phyloP scores from a whole-genome alignment of 2,888 invertebrate species.

The Stenurella melanura region DNA sequence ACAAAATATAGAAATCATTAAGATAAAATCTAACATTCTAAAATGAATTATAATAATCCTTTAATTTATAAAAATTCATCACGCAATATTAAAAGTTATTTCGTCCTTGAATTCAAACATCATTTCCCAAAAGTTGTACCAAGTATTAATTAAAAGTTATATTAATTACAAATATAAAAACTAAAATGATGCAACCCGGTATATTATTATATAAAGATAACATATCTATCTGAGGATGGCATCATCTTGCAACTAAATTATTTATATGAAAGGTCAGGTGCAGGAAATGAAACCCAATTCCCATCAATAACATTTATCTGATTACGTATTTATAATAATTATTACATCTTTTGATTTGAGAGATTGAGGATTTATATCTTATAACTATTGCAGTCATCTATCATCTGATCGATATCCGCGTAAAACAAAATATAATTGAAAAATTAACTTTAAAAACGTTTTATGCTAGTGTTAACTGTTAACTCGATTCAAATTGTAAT shows the following conservation, averaged over 20 bases:
- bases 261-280: slow-evolving; percentile 18
- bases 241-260: slow-evolving; percentile 25
- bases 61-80: slow-evolving; percentile 16
- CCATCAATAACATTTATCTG: slow-evolving; percentile 9
- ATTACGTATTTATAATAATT: slow-evolving; percentile 15
- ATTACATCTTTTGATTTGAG: slow-evolving; percentile 19
- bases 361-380: not conserved
- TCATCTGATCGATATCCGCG: not conserved
- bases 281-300: slow-evolving; percentile 25
- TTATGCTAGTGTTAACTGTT: not conserved
- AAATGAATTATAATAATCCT: slow-evolving; percentile 10
- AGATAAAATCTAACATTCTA: slow-evolving; percentile 20
- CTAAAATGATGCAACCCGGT: slow-evolving; percentile 8
- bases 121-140: slow-evolving; percentile 11
- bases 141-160: slow-evolving; percentile 24
- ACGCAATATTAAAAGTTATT: not conserved
- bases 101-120: slow-evolving; percentile 16
- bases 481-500: not conserved
- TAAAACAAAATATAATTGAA: not conserved
- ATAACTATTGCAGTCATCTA: not conserved
- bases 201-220: slow-evolving; percentile 26
- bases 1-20: not conserved
- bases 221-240: slow-evolving; percentile 28
- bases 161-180: slow-evolving; percentile 25
- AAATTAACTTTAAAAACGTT: not conserved